A percentile compares a stretch with the other conserved stretches of the same genome.
Evolutionary conservation across 2,888 invertebrate species (phyloP).

Genomic region (Steromphala cineraria): DNA sequence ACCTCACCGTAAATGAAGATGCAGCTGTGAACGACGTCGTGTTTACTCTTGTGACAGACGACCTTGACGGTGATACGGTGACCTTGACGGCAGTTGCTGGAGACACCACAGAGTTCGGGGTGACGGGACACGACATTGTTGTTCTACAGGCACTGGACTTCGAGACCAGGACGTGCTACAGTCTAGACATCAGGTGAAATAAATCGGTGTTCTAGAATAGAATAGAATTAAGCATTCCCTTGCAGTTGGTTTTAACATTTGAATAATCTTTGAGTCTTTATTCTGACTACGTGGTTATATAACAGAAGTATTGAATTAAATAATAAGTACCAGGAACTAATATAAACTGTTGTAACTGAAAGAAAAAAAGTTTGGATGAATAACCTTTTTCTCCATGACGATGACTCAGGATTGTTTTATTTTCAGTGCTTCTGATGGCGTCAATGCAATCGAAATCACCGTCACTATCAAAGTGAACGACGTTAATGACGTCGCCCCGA

Average conservation of each 20-base stretch:
- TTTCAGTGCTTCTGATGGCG: background rate
- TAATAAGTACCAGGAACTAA: no score
- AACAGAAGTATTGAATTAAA: no score
- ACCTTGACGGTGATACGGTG: conserved; percentile 10
- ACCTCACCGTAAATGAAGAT: conserved; percentile 10
- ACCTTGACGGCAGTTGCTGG: conserved; percentile 1
- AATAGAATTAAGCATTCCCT: no score
- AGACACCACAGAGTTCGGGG: conserved; percentile 13
- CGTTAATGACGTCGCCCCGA: background rate
- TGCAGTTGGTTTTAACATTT: no score
- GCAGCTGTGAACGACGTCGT: background rate
- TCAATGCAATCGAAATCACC: background rate
- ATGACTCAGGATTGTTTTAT: no score
- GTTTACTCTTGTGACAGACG: conserved; percentile 7
- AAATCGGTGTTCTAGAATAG: no score
- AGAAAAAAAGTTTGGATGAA: no score
- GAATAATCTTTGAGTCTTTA: no score
- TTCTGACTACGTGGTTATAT: no score
- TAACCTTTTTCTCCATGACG: no score
- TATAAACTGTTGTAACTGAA: no score
- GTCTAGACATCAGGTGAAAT: background rate
- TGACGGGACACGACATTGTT: background rate
- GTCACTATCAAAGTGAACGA: background rate
- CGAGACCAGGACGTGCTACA: background rate
- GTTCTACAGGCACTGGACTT: background rate